Base-by-base conservation (phyloP, 92 coral and sea anemone genomes). In the Palythoa heliodiscus region DNA sequence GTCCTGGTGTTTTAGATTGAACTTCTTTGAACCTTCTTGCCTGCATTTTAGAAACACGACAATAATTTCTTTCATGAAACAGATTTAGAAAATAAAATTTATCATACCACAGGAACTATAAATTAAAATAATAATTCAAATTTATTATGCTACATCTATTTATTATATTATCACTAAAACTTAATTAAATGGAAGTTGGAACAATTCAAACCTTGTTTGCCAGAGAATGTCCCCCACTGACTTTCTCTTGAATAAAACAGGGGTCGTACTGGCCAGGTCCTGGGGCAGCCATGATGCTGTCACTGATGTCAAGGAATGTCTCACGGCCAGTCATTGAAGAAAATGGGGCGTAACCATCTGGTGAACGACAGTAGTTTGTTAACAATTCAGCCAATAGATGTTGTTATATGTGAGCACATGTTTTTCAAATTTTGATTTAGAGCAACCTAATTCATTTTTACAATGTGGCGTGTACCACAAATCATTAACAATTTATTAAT, bases 201-300 rank as follows among this genome's bases (percentile, higher is more conserved):
- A 52, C 38, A 19, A 80, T 52, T 11, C 70, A 12, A 43, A 96
- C 98, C 88, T 87, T 92, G 70, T 96, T 96, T 15, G 98, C 93
- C 70, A 96, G 63, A 7, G 95, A 91, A 75, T 93, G 95, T 75
- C 98, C 98, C 37, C 98, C 98, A 52, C 66, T 91, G 37, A 96
- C 95, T 68, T 89, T 83, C 70, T 94, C 95, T 60, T 90, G 91
- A 40, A 83, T 72, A 58, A 89, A 83, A 2, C 88, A 86, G 37
- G 98, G 98, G 48, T 96, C 93, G 54, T 96, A 96, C 63, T 95
- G 98, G 6, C 98, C 98, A 37, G 98, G 98, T 0, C 98, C 98
- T 40, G 98, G 98, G 2, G 98, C 98, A 4, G 98, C 98, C 78
- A 96, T 84, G 61, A 92, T 87, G 48, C 93, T 93, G 77, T 96